Base-by-base conservation (phyloP, 2,113 vertebrate genomes). In the Nyctereutes procyonoides region DNA sequence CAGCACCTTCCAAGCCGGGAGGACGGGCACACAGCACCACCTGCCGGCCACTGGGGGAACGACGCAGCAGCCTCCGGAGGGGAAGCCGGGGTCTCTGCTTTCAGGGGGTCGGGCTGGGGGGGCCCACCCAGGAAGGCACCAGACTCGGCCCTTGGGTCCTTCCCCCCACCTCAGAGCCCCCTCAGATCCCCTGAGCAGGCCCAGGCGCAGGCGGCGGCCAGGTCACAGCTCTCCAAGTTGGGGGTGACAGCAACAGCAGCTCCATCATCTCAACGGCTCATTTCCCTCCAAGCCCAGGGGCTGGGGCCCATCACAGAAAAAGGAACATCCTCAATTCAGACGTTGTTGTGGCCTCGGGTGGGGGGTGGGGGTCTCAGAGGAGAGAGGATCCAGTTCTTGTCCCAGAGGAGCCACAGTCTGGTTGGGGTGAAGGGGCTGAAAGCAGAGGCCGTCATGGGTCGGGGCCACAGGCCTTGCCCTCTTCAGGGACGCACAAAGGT, bases 21-120 rank as follows among this genome's bases (percentile, higher is more conserved):
- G 43, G n/a, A 5, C 30, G 67, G 88, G 20, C 4, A 14, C 83
- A n/a, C 87, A 74, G 85, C 53, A 38, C 86, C 98, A 98, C 82
- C 98, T 98, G 65, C 95, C 97, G 98, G 85, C 26, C 38, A 3
- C 5, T 6, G 1, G 0, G 67, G 38, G 30, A 53, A 84, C 28
- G 19, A 55, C 1, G 28, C 32, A 9, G 48, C 74, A 28, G 55
- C 10, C 56, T 0, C 5, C 0, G 0, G 51, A 35, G 17, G 2
- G 14, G 4, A 20, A 48, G 20, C 24, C 1, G 0, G 30, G 12
- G 74, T 88, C 48, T 80, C 20, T 53, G 24, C 8, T 28, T 26
- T 73, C 9, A 5, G 1, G 30, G 79, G 74, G 55, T 88, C 73
- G 20, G 11, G 6, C 32, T 62, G 22, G 0, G 62, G 35, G 28